A percentile compares a stretch with the other conserved stretches of the same genome.
phyloP scores from a whole-genome alignment of 1,140 invertebrate genomes.

The Idris sp. region DNA sequence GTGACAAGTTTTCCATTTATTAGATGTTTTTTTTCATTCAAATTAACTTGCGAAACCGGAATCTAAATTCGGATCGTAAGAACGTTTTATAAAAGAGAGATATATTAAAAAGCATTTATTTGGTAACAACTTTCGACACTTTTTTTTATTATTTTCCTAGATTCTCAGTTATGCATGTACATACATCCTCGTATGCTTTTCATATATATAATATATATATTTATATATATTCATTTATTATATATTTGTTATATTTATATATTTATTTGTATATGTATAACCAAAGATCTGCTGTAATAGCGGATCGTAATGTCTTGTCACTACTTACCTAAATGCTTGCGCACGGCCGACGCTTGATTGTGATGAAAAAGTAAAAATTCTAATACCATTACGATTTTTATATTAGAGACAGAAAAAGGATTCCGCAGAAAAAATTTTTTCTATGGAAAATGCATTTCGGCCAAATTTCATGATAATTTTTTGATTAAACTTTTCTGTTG shows the following conservation, averaged over 20 bases:
- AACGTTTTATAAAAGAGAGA: slow-evolving; percentile 5
- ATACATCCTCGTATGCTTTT: slow-evolving; percentile 22
- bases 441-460: too few relatives aligned
- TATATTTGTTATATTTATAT: slow-evolving; percentile 25
- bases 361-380: background rate
- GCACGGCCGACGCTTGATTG: slow-evolving; percentile 25
- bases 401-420: too few relatives aligned
- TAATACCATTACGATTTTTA: too few relatives aligned
- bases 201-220: slow-evolving; percentile 41
- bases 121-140: slow-evolving; percentile 14
- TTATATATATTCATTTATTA: too few relatives aligned
- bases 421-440: too few relatives aligned
- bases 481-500: too few relatives aligned
- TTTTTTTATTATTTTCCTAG: slow-evolving; percentile 2
- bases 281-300: slow-evolving; percentile 18
- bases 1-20: background rate
- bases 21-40: background rate
- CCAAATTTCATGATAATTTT: too few relatives aligned
- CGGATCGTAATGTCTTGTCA: slow-evolving; percentile 24
- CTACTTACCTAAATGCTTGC: slow-evolving; percentile 47
- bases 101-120: slow-evolving; percentile 15
- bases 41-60: slow-evolving; percentile 17
- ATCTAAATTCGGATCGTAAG: background rate
- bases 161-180: slow-evolving; percentile 31
- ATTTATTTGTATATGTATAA: slow-evolving; percentile 44